Percentiles rank a stretch among this genome's conserved stretches.
phyloP scores from a whole-genome alignment of 2,113 vertebrate species.

The Mixornis gularis region DNA sequence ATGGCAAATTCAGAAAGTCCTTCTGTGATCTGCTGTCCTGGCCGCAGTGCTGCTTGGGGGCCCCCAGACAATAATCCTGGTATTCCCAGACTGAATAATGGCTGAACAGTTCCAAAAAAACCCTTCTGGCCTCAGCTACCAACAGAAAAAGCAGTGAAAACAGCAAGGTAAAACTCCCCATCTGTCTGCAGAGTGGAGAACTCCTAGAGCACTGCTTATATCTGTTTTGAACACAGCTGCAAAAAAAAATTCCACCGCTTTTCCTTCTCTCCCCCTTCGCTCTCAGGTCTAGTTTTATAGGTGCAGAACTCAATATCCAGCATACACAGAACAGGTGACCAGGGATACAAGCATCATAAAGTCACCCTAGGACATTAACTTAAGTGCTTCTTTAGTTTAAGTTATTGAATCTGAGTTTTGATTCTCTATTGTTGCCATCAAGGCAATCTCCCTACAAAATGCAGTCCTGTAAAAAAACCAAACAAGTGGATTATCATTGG shows the following conservation, averaged over 20 bases:
- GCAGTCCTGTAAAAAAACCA: background rate
- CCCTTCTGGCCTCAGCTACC: background rate
- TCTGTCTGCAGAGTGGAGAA: background rate
- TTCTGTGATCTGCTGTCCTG: background rate
- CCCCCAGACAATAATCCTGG: background rate
- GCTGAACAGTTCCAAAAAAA: background rate
- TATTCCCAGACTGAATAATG: background rate
- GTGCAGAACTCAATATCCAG: background rate
- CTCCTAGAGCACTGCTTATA: background rate
- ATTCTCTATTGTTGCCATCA: background rate
- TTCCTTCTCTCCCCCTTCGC: rapidly evolving
- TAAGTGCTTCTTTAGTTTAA: background rate
- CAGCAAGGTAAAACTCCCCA: background rate
- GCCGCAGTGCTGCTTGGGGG: too few relatives aligned
- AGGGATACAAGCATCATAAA: background rate
- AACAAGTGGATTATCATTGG: background rate
- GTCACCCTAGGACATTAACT: background rate
- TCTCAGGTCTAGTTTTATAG: background rate
- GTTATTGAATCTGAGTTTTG: background rate
- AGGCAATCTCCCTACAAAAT: background rate
- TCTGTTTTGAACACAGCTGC: too few relatives aligned
- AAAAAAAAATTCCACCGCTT: background rate
- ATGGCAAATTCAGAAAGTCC: background rate
- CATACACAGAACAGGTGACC: background rate
- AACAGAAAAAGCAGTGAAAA: rapidly evolving